phyloP scores from a whole-genome alignment of 2,797 vertebrate genomes.

The Babyrousa celebensis region DNA sequence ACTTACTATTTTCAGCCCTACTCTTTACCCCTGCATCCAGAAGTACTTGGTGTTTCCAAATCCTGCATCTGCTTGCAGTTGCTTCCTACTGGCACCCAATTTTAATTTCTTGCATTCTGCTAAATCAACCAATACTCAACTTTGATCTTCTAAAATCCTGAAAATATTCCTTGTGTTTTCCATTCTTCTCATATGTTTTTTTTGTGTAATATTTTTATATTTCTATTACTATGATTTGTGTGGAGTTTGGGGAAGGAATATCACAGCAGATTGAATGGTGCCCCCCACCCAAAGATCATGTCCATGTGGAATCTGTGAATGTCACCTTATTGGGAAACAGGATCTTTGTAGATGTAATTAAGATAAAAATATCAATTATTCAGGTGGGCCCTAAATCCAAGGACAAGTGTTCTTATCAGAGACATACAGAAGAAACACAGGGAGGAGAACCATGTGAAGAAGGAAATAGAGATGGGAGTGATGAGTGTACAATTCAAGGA shows the following conservation, averaged over 20 bases:
- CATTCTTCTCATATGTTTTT: constrained; percentile 18
- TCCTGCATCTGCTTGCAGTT: background rate
- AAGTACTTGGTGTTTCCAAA: background rate
- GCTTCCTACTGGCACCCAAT: background rate
- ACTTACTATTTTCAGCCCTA: background rate
- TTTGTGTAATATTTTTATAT: background rate
- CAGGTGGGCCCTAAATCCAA: background rate
- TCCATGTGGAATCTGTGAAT: background rate
- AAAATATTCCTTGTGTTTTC: background rate
- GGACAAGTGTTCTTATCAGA: background rate
- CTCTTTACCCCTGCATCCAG: background rate
- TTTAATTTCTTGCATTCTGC: background rate
- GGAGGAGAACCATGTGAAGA: background rate
- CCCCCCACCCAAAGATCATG: background rate
- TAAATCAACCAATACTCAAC: constrained; percentile 28
- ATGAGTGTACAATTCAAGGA: background rate
- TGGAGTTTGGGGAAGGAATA: background rate
- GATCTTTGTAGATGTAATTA: background rate
- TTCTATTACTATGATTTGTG: background rate
- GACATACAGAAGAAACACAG: constrained; percentile 10
- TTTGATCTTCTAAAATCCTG: constrained; percentile 10
- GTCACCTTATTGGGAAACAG: background rate
- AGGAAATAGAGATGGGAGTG: background rate
- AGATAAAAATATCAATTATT: background rate
- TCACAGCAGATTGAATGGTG: constrained; percentile 11